These are phyloP conservation scores for Vesta saturnalis DNA, from an alignment of 2,888 invertebrate genomes.

Conservation along the genomic window DNA sequence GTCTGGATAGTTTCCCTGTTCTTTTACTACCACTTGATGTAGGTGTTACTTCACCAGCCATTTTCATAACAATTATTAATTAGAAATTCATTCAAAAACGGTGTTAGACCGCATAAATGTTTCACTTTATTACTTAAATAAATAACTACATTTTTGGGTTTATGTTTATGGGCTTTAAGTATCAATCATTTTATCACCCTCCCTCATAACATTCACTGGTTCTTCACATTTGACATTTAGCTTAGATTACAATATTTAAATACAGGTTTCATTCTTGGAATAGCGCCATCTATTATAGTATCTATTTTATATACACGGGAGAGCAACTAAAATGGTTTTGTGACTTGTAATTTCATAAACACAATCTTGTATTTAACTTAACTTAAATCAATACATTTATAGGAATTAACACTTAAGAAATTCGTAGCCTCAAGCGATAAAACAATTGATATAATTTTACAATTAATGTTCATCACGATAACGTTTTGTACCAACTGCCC, in stretches of 20 bases:
- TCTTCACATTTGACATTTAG: conserved; percentile 32
- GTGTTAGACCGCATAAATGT: conserved; percentile 2
- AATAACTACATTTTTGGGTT: conserved; percentile 17
- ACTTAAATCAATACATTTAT: no score
- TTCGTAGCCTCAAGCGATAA: no score
- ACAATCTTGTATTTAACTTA: no score
- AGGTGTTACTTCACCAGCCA: conserved; percentile 60
- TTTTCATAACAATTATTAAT: conserved; percentile 42
- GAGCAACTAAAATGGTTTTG: no score
- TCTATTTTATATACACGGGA: background rate
- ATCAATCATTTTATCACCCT: background rate
- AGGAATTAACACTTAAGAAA: no score
- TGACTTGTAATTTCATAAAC: no score
- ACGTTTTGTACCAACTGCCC: no score
- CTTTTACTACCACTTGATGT: conserved; percentile 56
- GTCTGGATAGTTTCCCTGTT: conserved; percentile 59
- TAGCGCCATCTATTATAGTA: conserved; percentile 5
- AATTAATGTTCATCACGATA: no score
- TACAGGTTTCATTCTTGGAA: background rate
- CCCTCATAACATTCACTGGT: conserved; percentile 6
- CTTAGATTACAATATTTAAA: background rate
- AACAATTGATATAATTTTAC: no score
- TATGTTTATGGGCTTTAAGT: background rate
- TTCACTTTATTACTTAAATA: background rate
- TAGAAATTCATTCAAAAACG: background rate